Evolutionary conservation across 2,888 invertebrate species (phyloP).

Genomic region (Protonemura montana): DNA sequence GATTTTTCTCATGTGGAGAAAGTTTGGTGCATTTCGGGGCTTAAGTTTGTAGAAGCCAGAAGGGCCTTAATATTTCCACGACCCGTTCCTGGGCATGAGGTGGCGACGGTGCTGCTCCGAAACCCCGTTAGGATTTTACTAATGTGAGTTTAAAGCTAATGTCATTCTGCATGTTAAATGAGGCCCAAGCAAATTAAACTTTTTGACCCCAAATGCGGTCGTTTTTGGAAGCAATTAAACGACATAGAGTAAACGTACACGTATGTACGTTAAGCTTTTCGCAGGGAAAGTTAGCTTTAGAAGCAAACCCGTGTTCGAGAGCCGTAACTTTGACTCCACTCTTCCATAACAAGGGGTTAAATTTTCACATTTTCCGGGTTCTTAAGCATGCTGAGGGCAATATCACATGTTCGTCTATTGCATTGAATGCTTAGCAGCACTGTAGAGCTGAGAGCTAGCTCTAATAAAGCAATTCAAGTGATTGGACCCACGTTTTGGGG

Average conservation of each 20-base stretch:
- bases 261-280: background rate
- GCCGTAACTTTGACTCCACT: background rate
- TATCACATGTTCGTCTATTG: background rate
- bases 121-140: too few species aligned
- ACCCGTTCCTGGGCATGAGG: too few species aligned
- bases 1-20: too few species aligned
- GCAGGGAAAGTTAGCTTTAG: background rate
- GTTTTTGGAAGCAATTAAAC: background rate
- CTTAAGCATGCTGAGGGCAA: background rate
- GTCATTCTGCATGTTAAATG: too few species aligned
- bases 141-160: too few species aligned
- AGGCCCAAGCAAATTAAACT: background rate
- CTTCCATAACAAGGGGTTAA: background rate
- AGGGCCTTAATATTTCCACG: too few species aligned
- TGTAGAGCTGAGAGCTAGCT: background rate
- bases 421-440: background rate
- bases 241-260: too few species aligned
- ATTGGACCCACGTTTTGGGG: slow-evolving; percentile 40
- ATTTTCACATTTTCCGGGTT: background rate
- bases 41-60: too few species aligned
- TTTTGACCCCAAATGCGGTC: background rate
- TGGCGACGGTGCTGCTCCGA: too few species aligned
- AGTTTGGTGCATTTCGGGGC: too few species aligned
- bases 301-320: background rate
- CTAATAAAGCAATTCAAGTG: slow-evolving; percentile 36